Percentiles rank a stretch among this genome's conserved stretches.
Evolutionary conservation across 1,140 invertebrate species (phyloP).

Genomic region (Drosophila santomea): DNA sequence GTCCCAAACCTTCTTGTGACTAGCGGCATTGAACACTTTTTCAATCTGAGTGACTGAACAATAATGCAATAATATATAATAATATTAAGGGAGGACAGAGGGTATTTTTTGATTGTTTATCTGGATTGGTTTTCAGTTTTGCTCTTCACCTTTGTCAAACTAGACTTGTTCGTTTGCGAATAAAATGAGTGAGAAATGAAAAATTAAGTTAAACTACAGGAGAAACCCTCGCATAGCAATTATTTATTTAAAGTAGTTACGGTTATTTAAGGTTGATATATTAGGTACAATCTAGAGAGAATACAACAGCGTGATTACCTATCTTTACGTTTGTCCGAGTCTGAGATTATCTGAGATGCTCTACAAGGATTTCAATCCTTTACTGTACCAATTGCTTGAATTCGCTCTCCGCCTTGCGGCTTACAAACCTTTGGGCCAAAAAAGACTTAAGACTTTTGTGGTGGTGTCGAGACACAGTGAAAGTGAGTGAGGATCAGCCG

Average conservation of each 20-base stretch:
- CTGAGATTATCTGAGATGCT: conserved; percentile 17
- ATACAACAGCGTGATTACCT: conserved; percentile 61
- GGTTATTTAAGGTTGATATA: conserved; percentile 48
- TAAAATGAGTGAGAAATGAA: conserved; percentile 54
- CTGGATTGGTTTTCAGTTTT: conserved; percentile 47
- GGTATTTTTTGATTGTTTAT: conserved; percentile 63
- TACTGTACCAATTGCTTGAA: conserved; percentile 18
- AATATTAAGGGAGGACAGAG: conserved; percentile 83
- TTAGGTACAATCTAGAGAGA: conserved; percentile 68
- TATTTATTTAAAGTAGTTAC: conserved; percentile 48
- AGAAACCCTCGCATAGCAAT: conserved; percentile 69
- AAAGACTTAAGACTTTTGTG: conserved; percentile 29
- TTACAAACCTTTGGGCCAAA: conserved; percentile 76
- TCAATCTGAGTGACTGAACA: conserved; percentile 98
- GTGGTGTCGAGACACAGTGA: conserved; percentile 49
- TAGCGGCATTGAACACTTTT: conserved; percentile 96
- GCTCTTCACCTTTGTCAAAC: conserved; percentile 60
- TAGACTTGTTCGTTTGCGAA: conserved; percentile 63
- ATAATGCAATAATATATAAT: conserved; percentile 84
- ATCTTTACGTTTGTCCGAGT: conserved; percentile 43
- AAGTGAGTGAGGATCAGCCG: conserved; percentile 38
- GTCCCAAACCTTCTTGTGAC: conserved; percentile 99
- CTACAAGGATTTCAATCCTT: conserved; percentile 23
- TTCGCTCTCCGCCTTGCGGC: conserved; percentile 39
- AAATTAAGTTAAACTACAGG: conserved; percentile 57